These are phyloP conservation scores for Hippopotamus amphibius DNA, from an alignment of 2,113 vertebrate species.

Conservation along the genomic window DNA sequence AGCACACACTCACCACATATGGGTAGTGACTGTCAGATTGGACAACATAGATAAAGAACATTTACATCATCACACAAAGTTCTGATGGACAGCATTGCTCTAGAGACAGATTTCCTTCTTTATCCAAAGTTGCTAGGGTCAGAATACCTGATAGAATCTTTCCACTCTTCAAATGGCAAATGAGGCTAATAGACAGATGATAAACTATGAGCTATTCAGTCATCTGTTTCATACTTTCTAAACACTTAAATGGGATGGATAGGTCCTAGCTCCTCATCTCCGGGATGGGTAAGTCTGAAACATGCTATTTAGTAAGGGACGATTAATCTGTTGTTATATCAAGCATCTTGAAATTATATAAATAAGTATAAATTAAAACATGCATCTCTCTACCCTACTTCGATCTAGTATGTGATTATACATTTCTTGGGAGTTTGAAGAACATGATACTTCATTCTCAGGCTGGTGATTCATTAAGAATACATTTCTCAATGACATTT, in stretches of 20 bases:
- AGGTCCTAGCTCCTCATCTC: neutral
- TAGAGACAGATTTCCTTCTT: conserved; percentile 31
- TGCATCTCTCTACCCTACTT: neutral
- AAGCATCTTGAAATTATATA: conserved; percentile 57
- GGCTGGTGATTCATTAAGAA: conserved; percentile 67
- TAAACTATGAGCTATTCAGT: neutral
- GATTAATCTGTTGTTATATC: conserved; percentile 45
- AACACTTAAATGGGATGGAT: neutral
- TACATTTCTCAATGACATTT: conserved; percentile 66
- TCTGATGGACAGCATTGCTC: neutral
- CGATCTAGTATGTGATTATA: conserved; percentile 14
- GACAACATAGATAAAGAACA: neutral
- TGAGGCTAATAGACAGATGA: neutral
- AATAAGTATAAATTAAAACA: conserved; percentile 65
- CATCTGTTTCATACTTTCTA: neutral
- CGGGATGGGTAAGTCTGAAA: conserved; percentile 5
- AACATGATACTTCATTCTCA: conserved; percentile 55
- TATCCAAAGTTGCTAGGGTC: neutral
- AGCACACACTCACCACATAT: neutral
- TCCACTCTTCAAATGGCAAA: neutral
- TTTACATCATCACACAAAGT: neutral
- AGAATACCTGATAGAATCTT: conserved; percentile 53
- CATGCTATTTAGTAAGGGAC: conserved; percentile 40
- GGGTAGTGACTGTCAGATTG: neutral
- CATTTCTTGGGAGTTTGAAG: conserved; percentile 56